phyloP scores from a whole-genome alignment of 2,113 vertebrate genomes.

The Trogon surrucura region DNA sequence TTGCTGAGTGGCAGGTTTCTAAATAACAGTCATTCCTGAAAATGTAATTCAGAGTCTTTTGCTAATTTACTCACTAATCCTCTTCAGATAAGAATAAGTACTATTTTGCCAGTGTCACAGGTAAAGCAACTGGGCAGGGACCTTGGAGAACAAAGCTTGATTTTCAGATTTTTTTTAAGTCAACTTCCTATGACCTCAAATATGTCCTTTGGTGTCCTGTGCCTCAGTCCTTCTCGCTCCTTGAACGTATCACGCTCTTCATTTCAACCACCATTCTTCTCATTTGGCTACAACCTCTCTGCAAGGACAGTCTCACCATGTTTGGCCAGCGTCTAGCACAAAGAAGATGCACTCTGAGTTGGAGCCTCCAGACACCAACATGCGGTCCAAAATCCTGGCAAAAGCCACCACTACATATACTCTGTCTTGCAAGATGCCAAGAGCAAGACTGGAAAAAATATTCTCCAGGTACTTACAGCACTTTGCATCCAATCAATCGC shows the following conservation, averaged over 20 bases:
- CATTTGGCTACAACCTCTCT: background rate
- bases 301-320: background rate
- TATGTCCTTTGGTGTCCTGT: rapidly evolving
- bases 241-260: background rate
- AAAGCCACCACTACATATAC: background rate
- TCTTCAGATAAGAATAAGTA: background rate
- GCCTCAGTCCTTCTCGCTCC: background rate
- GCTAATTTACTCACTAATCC: background rate
- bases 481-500: rapidly evolving
- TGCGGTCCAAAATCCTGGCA: background rate
- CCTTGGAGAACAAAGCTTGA: background rate
- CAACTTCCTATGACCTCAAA: background rate
- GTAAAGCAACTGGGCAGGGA: background rate
- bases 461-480: background rate
- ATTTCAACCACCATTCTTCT: background rate
- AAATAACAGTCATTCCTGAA: slow-evolving; percentile 30
- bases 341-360: background rate
- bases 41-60: background rate
- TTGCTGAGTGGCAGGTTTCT: background rate
- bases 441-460: background rate
- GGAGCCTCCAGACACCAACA: background rate
- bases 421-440: background rate
- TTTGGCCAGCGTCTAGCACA: background rate
- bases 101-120: background rate
- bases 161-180: background rate